phyloP scores from a whole-genome alignment of 2,888 invertebrate genomes.

The Phragmatobia fuliginosa region DNA sequence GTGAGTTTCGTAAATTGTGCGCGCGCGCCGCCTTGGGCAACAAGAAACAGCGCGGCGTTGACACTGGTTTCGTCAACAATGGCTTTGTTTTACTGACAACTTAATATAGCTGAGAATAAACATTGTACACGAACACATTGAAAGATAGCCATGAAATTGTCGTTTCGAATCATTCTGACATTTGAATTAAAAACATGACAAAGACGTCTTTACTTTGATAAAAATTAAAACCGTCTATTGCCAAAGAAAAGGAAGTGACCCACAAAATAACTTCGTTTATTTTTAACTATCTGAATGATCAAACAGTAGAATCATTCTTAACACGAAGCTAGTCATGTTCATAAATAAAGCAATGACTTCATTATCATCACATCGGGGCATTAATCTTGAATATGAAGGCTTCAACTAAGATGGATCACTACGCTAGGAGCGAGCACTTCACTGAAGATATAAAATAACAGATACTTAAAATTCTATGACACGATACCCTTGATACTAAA shows the following conservation, averaged over 20 bases:
- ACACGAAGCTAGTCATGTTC: slow-evolving; percentile 31
- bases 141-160: slow-evolving; percentile 17
- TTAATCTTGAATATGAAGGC: slow-evolving; percentile 51
- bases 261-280: slow-evolving; percentile 34
- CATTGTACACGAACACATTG: slow-evolving; percentile 35
- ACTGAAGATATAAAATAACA: slow-evolving; percentile 42
- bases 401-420: slow-evolving; percentile 50
- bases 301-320: slow-evolving; percentile 27
- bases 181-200: slow-evolving; percentile 10
- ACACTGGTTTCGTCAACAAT: slow-evolving; percentile 70
- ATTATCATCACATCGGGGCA: slow-evolving; percentile 48
- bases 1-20: slow-evolving; percentile 76
- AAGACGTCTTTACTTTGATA: slow-evolving; percentile 5
- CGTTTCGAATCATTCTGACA: slow-evolving; percentile 27
- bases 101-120: slow-evolving; percentile 48
- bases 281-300: slow-evolving; percentile 29
- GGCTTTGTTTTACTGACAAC: slow-evolving; percentile 63
- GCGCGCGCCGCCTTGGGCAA: slow-evolving; percentile 72
- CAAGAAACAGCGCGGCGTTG: slow-evolving; percentile 57
- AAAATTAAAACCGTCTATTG: not conserved
- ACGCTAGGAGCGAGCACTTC: slow-evolving; percentile 31
- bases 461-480: slow-evolving; percentile 55
- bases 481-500: slow-evolving; percentile 54
- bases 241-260: slow-evolving; percentile 33
- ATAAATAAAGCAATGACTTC: slow-evolving; percentile 47